A percentile compares a stretch with the other conserved stretches of the same genome.
Evolutionary conservation across 2,888 invertebrate genomes (phyloP).

Genomic region (Eilema caniola): DNA sequence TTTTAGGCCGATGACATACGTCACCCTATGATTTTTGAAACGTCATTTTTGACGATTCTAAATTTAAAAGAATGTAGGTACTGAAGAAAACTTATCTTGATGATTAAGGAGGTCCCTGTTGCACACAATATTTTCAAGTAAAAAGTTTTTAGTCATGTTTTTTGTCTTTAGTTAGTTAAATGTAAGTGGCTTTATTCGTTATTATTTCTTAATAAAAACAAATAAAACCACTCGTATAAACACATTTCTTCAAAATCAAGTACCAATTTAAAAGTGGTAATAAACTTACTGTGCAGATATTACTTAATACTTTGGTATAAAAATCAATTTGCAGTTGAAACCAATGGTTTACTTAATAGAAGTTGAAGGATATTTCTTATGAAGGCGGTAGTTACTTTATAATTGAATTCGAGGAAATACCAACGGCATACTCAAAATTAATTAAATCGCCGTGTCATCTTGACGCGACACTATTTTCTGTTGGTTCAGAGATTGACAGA

Average conservation of each 20-base stretch:
- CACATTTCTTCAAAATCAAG: not conserved
- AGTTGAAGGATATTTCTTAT: slow-evolving; percentile 24
- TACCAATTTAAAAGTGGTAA: not conserved
- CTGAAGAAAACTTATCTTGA: not conserved
- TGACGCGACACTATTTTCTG: slow-evolving; percentile 64
- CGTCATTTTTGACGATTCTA: slow-evolving; percentile 69
- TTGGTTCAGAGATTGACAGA: slow-evolving; percentile 64
- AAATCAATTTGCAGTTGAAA: not conserved
- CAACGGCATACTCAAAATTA: slow-evolving; percentile 63
- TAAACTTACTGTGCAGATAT: too few relatives aligned
- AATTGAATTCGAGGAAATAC: slow-evolving; percentile 6
- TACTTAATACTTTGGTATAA: not conserved
- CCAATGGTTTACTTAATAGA: not conserved
- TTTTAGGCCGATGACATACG: slow-evolving; percentile 75
- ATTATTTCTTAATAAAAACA: not conserved
- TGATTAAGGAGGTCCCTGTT: not conserved
- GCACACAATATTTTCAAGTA: not conserved
- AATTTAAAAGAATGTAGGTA: slow-evolving; percentile 65
- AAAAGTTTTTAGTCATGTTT: not conserved
- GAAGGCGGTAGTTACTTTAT: not conserved
- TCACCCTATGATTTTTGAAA: slow-evolving; percentile 67
- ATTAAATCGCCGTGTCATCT: slow-evolving; percentile 71
- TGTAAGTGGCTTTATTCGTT: not conserved
- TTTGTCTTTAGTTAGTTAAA: not conserved
- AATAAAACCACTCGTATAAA: not conserved